A percentile compares a stretch with the other conserved stretches of the same genome.
These are phyloP conservation scores for Helobdella robusta DNA, from an alignment of 2,888 invertebrate genomes.

Conservation along the genomic window DNA sequence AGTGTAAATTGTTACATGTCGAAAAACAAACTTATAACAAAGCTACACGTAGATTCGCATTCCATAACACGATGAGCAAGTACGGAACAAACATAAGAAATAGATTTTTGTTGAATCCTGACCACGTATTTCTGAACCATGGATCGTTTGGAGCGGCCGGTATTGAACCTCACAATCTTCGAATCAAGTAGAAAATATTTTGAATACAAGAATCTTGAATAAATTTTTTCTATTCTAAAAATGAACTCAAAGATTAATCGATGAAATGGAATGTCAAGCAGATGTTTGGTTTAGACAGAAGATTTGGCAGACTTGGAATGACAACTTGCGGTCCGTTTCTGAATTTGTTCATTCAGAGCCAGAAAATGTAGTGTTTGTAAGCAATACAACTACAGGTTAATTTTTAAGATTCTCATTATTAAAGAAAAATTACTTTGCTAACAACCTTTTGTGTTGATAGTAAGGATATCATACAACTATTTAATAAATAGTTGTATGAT, in stretches of 20 bases:
- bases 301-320: conserved; percentile 3
- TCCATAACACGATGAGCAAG: no score
- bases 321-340: conserved; percentile 8
- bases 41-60: no score
- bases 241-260: conserved; percentile 17
- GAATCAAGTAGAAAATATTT: conserved; percentile 23
- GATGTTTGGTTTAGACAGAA: conserved; percentile 27
- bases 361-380: conserved; percentile 27
- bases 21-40: no score
- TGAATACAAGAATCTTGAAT: no score
- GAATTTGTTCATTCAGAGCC: conserved; percentile 28
- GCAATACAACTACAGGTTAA: conserved; percentile 32
- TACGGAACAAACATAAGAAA: conserved; percentile 23
- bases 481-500: no score
- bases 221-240: background rate
- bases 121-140: conserved; percentile 27
- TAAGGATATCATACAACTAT: no score
- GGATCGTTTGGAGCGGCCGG: conserved; percentile 30
- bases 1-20: no score
- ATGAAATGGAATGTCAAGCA: conserved; percentile 27
- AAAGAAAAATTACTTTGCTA: background rate
- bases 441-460: background rate
- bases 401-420: background rate
- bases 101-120: conserved; percentile 22
- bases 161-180: conserved; percentile 15